phyloP scores from a whole-genome alignment of 2,113 vertebrate genomes.

The Empidonax alnorum region DNA sequence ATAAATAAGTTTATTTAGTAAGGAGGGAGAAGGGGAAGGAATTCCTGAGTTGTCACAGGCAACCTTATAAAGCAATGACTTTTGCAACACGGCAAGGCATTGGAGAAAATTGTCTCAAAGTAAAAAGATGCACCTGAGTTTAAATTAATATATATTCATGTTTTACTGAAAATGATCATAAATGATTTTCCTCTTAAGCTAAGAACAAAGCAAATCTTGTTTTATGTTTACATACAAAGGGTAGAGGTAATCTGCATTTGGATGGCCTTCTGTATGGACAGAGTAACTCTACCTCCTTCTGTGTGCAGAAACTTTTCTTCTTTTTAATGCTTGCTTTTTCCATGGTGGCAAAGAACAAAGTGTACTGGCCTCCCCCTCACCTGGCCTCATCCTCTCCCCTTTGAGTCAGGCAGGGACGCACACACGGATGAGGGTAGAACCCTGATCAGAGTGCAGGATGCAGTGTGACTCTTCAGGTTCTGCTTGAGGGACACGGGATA shows the following conservation, averaged over 20 bases:
- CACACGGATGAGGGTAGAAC: rapidly evolving
- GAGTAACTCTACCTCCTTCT: not conserved
- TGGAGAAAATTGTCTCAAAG: not conserved
- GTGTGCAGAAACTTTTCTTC: not conserved
- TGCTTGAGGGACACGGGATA: not conserved
- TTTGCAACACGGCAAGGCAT: not conserved
- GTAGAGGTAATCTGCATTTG: rapidly evolving
- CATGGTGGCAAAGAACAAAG: not conserved
- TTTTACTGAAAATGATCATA: not conserved
- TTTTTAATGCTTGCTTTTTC: not conserved
- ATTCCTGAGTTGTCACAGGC: not conserved
- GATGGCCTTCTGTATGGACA: not conserved
- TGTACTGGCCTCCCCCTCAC: rapidly evolving
- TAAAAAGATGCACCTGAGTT: not conserved
- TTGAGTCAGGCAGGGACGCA: not conserved
- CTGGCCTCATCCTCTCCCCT: rapidly evolving
- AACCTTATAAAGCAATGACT: not conserved
- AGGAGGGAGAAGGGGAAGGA: not conserved
- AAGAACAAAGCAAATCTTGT: not conserved
- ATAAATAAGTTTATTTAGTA: not conserved
- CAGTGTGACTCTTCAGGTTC: rapidly evolving
- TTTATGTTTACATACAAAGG: not conserved
- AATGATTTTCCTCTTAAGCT: not conserved
- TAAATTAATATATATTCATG: not conserved
- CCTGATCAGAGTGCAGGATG: rapidly evolving